Percentiles rank a stretch among this genome's conserved stretches.
These are phyloP conservation scores for Cosmopolites sordidus DNA, from an alignment of 2,888 invertebrate species.

Conservation along the genomic window DNA sequence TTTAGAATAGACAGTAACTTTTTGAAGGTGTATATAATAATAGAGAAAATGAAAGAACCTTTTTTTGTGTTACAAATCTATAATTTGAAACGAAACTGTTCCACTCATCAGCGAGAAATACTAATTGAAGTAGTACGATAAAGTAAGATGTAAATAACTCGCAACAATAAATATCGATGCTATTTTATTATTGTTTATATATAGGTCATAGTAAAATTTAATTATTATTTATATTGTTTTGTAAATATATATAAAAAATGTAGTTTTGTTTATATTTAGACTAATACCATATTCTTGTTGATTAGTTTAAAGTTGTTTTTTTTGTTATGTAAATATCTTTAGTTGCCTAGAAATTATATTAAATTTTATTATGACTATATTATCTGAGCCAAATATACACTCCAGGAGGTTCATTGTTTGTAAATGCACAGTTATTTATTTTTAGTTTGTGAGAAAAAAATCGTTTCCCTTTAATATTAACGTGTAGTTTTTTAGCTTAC, in stretches of 20 bases:
- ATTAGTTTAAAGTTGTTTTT: constrained; percentile 11
- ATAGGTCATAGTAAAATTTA: constrained; percentile 38
- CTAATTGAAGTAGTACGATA: too few relatives aligned
- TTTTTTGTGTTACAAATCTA: too few relatives aligned
- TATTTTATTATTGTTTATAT: too few relatives aligned
- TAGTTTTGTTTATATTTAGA: constrained; percentile 13
- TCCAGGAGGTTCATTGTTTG: constrained; percentile 28
- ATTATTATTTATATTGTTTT: constrained; percentile 26
- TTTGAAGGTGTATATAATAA: constrained; percentile 4
- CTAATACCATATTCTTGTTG: constrained; percentile 13
- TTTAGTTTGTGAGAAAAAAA: constrained; percentile 26
- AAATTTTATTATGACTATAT: constrained; percentile 37
- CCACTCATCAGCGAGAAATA: too few relatives aligned
- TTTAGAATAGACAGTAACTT: constrained; percentile 8
- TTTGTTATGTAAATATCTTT: constrained; percentile 18
- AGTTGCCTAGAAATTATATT: constrained; percentile 20
- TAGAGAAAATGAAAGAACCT: too few relatives aligned
- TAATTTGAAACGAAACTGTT: too few relatives aligned
- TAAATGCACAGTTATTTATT: constrained; percentile 36
- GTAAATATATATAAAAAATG: constrained; percentile 14
- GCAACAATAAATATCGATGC: too few relatives aligned
- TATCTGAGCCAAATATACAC: constrained; percentile 27
- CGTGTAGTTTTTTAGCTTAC: constrained; percentile 30
- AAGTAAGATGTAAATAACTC: too few relatives aligned
- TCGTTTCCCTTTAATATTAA: constrained; percentile 30